Evolutionary conservation across 2,797 vertebrate genomes (phyloP).

Genomic region (Lutjanus campechanus): DNA sequence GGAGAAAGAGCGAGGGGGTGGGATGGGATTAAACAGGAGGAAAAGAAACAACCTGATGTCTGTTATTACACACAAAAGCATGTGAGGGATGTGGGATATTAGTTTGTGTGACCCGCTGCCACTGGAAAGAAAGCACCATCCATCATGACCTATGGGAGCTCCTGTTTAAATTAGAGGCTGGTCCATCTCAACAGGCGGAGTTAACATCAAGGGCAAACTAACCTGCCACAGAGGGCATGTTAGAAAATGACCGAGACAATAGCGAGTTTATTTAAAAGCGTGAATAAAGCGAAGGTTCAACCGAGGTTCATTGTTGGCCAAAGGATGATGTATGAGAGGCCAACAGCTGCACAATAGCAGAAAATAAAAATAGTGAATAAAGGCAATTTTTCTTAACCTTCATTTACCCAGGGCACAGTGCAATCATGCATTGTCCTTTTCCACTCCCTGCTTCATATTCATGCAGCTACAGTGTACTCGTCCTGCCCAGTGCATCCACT

Average conservation of each 20-base stretch:
- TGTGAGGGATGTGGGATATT: slow-evolving; percentile 60
- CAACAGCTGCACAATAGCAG: slow-evolving; percentile 23
- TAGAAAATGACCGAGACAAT: slow-evolving; percentile 31
- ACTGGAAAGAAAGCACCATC: slow-evolving; percentile 67
- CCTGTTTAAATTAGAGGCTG: slow-evolving; percentile 54
- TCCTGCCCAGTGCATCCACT: not conserved
- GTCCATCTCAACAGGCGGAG: slow-evolving; percentile 38
- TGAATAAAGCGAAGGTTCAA: slow-evolving; percentile 36
- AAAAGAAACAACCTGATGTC: slow-evolving; percentile 58
- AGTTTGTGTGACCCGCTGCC: slow-evolving; percentile 67
- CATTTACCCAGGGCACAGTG: slow-evolving; percentile 9
- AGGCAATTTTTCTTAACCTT: slow-evolving; percentile 23
- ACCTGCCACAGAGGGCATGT: slow-evolving; percentile 31
- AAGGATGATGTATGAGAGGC: slow-evolving; percentile 43
- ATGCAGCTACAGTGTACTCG: not conserved
- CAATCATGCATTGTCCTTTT: slow-evolving; percentile 9
- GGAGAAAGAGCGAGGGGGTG: slow-evolving; percentile 14
- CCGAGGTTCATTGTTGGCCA: slow-evolving; percentile 13
- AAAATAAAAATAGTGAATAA: slow-evolving; percentile 41
- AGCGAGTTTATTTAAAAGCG: slow-evolving; percentile 40
- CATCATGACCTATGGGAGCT: slow-evolving; percentile 70
- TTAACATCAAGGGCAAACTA: slow-evolving; percentile 63
- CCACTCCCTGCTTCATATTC: slow-evolving; percentile 32
- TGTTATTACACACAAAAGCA: slow-evolving; percentile 55
- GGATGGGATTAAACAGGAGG: slow-evolving; percentile 47